Conservation (phyloP, 2,888 invertebrate genomes). For the Lasius platythorax region DNA sequence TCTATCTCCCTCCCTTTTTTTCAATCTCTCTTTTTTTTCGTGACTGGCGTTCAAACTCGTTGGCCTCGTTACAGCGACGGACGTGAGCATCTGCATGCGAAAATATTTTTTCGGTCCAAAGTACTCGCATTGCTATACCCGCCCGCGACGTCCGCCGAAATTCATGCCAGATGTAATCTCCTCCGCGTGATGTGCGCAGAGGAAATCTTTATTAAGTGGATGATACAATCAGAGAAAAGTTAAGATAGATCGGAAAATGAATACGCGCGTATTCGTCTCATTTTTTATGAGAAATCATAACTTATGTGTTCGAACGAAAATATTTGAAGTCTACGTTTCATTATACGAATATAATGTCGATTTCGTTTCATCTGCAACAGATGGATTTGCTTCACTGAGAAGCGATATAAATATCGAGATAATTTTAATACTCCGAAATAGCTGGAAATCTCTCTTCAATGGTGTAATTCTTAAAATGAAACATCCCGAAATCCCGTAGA, state of each 20-base stretch:
- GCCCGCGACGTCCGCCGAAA: conserved; percentile 62
- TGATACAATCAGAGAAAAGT: background rate
- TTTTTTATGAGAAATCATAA: background rate
- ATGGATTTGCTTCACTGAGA: background rate
- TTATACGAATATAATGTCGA: background rate
- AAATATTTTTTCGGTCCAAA: conserved; percentile 71
- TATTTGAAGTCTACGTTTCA: background rate
- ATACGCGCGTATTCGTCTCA: background rate
- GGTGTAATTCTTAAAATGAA: background rate
- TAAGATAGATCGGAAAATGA: background rate
- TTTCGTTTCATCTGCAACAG: background rate
- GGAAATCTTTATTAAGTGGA: conserved; percentile 45
- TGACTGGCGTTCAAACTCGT: conserved; percentile 76
- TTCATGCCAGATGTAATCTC: conserved; percentile 65
- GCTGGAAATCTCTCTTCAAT: background rate
- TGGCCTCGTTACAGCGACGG: conserved; percentile 74
- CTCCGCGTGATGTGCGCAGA: background rate
- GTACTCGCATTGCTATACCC: conserved; percentile 50
- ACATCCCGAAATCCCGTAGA: background rate
- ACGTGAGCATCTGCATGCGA: conserved; percentile 72
- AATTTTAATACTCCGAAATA: background rate
- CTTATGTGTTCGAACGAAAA: background rate
- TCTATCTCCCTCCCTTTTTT: conserved; percentile 34
- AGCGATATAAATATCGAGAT: background rate
- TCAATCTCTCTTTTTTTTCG: conserved; percentile 66